Evolutionary conservation across 1,140 invertebrate species (phyloP).

Genomic region (Bombus picipes): DNA sequence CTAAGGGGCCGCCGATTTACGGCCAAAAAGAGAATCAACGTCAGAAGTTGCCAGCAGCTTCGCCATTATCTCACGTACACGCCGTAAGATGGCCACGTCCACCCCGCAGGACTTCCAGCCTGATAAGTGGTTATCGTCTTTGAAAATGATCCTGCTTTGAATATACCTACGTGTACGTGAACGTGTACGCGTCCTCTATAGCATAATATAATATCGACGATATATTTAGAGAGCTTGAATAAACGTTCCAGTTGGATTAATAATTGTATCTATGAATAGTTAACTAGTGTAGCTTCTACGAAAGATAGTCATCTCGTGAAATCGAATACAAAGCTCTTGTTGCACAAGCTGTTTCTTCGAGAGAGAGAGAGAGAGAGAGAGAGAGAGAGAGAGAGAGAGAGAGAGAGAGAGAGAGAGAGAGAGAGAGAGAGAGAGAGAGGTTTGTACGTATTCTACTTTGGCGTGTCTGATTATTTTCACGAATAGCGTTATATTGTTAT

Average conservation of each 20-base stretch:
- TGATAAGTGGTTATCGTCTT: slow-evolving; percentile 51
- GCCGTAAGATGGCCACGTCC: slow-evolving; percentile 10
- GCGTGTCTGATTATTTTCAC: neutral
- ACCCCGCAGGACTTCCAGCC: slow-evolving; percentile 15
- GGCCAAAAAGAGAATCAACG: slow-evolving; percentile 35
- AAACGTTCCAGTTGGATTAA: neutral
- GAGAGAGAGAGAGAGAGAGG: neutral
- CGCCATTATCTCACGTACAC: slow-evolving; percentile 34
- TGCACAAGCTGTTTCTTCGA: neutral
- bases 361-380: neutral
- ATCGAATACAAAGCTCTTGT: neutral
- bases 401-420: neutral
- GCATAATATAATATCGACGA: neutral
- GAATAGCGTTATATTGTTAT: neutral
- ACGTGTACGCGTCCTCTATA: neutral
- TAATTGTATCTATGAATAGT: neutral
- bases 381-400: neutral
- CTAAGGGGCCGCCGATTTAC: slow-evolving; percentile 49
- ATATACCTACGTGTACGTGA: neutral
- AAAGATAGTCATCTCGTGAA: neutral
- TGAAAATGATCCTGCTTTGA: slow-evolving; percentile 42
- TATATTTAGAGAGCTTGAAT: neutral
- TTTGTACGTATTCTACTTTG: neutral
- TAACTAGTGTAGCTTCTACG: neutral
- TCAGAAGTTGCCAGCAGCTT: slow-evolving; percentile 39